Conservation (phyloP, 2,888 invertebrate species). For the Drosophila multiciliata region DNA sequence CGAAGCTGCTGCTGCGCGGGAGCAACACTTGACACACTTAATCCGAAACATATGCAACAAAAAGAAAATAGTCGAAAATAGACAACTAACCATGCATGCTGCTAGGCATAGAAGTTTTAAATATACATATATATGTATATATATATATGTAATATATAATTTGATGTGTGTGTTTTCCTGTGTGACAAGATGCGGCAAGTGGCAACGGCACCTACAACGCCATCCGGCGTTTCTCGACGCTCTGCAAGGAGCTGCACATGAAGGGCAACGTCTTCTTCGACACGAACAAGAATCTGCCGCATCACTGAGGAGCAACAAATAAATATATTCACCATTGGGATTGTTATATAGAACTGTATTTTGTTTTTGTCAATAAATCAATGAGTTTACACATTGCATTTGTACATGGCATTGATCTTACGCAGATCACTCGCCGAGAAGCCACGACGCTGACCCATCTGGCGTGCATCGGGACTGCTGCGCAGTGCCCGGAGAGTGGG, state of each 20-base stretch:
- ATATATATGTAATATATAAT: slow-evolving; percentile 11
- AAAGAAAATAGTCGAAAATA: slow-evolving; percentile 24
- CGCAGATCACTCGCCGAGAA: slow-evolving; percentile 79
- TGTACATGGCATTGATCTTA: slow-evolving; percentile 83
- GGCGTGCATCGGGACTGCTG: slow-evolving; percentile 49
- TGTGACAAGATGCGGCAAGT: slow-evolving; percentile 46
- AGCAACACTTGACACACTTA: slow-evolving; percentile 23
- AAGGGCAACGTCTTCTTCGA: slow-evolving; percentile 84
- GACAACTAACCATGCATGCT: slow-evolving; percentile 47
- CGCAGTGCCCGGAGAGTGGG: slow-evolving; percentile 89
- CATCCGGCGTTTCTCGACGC: slow-evolving; percentile 83
- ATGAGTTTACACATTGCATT: slow-evolving; percentile 57
- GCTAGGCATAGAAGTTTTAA: slow-evolving; percentile 16
- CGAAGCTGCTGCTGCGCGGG: slow-evolving; percentile 34
- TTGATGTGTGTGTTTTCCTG: slow-evolving; percentile 27
- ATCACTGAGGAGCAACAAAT: slow-evolving; percentile 62
- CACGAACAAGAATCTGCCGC: slow-evolving; percentile 81
- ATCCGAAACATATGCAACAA: slow-evolving; percentile 15
- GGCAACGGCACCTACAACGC: slow-evolving; percentile 77
- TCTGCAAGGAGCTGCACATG: slow-evolving; percentile 84
- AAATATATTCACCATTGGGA: neutral
- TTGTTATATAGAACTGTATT: slow-evolving; percentile 42
- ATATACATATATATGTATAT: slow-evolving; percentile 6
- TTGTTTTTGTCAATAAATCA: slow-evolving; percentile 50
- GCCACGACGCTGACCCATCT: slow-evolving; percentile 81